Evolutionary conservation across 1,140 invertebrate species (phyloP).

Genomic region (Bacillus rossius): DNA sequence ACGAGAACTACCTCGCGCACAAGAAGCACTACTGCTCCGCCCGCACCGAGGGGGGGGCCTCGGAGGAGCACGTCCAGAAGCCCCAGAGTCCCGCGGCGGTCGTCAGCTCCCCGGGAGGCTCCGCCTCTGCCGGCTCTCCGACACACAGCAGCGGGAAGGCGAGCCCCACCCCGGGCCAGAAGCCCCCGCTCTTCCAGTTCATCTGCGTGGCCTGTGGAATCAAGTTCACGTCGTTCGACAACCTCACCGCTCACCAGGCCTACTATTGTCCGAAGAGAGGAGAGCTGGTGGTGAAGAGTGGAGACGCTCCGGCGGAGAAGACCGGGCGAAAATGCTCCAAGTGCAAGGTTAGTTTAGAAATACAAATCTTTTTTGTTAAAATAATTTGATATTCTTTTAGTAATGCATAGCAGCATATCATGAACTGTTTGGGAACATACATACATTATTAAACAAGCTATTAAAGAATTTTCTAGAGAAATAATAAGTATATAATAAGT

Average conservation of each 20-base stretch:
- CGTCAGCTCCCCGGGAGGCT: conserved; percentile 13
- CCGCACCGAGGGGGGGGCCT: conserved; percentile 40
- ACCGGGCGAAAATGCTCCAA: conserved; percentile 36
- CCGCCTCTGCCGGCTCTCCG: conserved; percentile 16
- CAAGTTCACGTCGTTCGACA: conserved; percentile 90
- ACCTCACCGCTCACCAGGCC: conserved; percentile 87
- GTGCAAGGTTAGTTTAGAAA: conserved; percentile 52
- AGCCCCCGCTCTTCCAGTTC: conserved; percentile 55
- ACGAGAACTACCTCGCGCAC: conserved; percentile 91
- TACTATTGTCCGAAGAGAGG: conserved; percentile 80
- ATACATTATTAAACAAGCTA: too few species aligned
- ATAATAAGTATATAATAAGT: too few species aligned
- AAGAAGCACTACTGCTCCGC: conserved; percentile 93
- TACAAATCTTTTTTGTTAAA: neutral
- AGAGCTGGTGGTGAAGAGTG: conserved; percentile 8
- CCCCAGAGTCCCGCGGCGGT: conserved; percentile 1
- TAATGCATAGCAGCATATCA: too few species aligned
- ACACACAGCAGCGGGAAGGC: conserved; percentile 25
- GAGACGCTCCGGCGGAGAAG: conserved; percentile 37
- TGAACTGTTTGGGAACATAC: too few species aligned
- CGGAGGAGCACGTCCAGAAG: conserved; percentile 37
- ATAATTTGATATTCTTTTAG: neutral
- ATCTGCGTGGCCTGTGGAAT: conserved; percentile 92
- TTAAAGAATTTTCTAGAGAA: too few species aligned
- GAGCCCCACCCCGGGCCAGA: conserved; percentile 41